Evolutionary conservation across 1,140 invertebrate species (phyloP).

Genomic region (Chrysomallon squamiferum): DNA sequence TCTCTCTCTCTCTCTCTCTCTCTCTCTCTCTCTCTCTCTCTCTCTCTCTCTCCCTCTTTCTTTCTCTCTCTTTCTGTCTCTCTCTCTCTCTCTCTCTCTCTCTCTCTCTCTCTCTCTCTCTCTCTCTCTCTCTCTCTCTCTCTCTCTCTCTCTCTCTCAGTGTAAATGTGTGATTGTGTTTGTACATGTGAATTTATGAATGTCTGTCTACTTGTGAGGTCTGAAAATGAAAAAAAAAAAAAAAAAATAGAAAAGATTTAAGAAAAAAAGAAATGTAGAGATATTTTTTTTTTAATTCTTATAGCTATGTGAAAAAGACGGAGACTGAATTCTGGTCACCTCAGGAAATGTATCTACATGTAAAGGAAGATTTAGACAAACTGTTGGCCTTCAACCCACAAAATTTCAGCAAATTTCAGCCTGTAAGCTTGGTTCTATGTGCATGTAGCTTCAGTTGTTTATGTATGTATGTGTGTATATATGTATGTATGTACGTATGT

Average conservation of each 20-base stretch:
- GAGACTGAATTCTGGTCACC: conserved; percentile 34
- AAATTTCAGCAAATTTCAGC: conserved; percentile 29
- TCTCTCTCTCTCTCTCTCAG: too few species aligned
- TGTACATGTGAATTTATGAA: too few species aligned
- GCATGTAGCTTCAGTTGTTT: neutral
- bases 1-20: too few species aligned
- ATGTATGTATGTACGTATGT: neutral
- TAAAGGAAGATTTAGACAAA: conserved; percentile 34
- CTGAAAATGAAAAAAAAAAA: neutral
- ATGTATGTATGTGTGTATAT: neutral
- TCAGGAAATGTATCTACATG: conserved; percentile 43
- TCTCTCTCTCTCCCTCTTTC: too few species aligned
- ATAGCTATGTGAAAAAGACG: conserved; percentile 26
- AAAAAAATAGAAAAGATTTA: neutral
- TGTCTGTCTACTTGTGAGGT: neutral
- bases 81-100: too few species aligned
- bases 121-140: too few species aligned
- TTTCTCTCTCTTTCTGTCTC: too few species aligned
- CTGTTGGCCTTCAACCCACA: conserved; percentile 35
- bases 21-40: too few species aligned
- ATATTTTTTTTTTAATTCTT: neutral
- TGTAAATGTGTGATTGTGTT: too few species aligned
- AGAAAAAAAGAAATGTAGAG: neutral
- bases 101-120: too few species aligned
- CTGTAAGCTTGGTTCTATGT: conserved; percentile 8